phyloP scores from a whole-genome alignment of 1,140 invertebrate genomes.

The Drosophila tani region DNA sequence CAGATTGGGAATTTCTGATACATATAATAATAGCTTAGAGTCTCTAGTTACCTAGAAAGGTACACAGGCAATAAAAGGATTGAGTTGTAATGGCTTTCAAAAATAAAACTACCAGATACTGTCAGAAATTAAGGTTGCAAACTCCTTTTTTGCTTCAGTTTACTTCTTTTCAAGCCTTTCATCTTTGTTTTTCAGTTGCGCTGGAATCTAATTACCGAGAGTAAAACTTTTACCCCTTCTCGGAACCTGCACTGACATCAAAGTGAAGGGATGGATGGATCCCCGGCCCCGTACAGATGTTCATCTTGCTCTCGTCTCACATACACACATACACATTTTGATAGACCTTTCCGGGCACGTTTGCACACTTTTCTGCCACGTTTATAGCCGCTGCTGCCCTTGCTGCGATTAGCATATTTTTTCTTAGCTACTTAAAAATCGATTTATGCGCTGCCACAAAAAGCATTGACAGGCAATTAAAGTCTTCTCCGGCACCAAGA shows the following conservation, averaged over 20 bases:
- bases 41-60: neutral
- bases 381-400: constrained; percentile 29
- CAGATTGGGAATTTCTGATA: no score
- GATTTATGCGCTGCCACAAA: constrained; percentile 63
- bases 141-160: neutral
- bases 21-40: neutral
- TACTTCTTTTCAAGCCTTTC: constrained; percentile 14
- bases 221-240: constrained; percentile 16
- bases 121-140: neutral
- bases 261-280: constrained; percentile 22
- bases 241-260: constrained; percentile 17
- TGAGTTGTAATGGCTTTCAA: neutral
- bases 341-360: constrained; percentile 42
- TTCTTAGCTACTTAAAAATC: constrained; percentile 50
- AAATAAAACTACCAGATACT: constrained; percentile 4
- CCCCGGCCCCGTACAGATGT: neutral
- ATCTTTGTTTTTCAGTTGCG: constrained; percentile 13
- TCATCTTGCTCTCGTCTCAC: neutral
- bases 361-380: constrained; percentile 53
- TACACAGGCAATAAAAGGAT: neutral
- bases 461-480: constrained; percentile 70
- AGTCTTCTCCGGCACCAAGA: constrained; percentile 19
- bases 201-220: constrained; percentile 9
- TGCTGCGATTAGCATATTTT: constrained; percentile 58
- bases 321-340: constrained; percentile 9